Conservation (phyloP, 2,888 invertebrate species). For the Cheilosia soror region DNA sequence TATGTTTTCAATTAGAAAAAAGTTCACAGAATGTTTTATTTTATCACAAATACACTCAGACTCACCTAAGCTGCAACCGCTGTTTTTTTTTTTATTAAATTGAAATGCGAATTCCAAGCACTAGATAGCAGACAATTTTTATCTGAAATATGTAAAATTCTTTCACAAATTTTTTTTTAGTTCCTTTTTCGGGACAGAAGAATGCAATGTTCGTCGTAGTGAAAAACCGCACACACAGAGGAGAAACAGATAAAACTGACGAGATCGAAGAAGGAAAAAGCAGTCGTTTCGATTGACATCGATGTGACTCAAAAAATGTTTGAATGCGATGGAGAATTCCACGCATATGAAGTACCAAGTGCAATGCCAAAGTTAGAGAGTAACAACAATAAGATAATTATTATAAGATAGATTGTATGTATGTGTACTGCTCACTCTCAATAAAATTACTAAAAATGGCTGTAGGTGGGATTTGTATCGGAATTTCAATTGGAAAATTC, state of each 20-base stretch:
- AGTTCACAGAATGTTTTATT: constrained; percentile 29
- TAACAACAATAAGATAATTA: constrained; percentile 7
- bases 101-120: constrained; percentile 17
- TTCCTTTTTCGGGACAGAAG: constrained; percentile 38
- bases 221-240: constrained; percentile 59
- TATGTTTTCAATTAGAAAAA: constrained; percentile 46
- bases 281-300: constrained; percentile 30
- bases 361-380: constrained; percentile 69
- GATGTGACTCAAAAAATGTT: constrained; percentile 48
- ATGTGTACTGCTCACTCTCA: constrained; percentile 46
- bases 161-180: constrained; percentile 17
- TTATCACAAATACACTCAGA: not conserved
- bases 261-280: constrained; percentile 24
- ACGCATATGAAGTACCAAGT: constrained; percentile 52
- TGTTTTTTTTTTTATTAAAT: not conserved
- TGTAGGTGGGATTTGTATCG: constrained; percentile 59
- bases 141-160: constrained; percentile 33
- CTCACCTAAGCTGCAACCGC: constrained; percentile 46
- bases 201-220: constrained; percentile 31
- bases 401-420: constrained; percentile 6
- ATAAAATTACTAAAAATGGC: constrained; percentile 64
- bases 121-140: constrained; percentile 3
- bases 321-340: constrained; percentile 57
- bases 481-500: constrained; percentile 66
- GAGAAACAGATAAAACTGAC: constrained; percentile 61